These are phyloP conservation scores for Dioctria rufipes DNA, from an alignment of 2,888 invertebrate species.

Conservation along the genomic window DNA sequence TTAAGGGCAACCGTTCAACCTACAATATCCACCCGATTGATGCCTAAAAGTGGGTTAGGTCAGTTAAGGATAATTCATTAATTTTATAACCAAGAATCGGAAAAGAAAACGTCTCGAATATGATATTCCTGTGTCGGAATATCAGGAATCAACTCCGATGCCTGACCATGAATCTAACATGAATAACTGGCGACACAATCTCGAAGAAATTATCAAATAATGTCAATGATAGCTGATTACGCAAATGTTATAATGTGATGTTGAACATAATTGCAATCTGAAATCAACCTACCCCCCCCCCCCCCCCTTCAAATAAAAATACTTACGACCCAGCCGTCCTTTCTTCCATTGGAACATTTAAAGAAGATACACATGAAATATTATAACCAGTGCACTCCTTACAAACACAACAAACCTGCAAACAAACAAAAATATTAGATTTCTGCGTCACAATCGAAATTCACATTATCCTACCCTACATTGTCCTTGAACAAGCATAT, in stretches of 20 bases:
- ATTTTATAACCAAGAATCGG: no score
- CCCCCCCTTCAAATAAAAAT: neutral
- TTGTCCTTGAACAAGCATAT: slow-evolving; percentile 72
- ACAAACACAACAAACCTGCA: slow-evolving; percentile 86
- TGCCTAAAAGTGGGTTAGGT: no score
- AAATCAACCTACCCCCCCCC: no score
- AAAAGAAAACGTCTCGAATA: no score
- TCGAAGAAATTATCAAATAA: neutral
- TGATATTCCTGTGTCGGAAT: no score
- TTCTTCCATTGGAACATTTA: slow-evolving; percentile 83
- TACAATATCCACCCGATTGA: no score
- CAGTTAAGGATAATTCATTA: no score
- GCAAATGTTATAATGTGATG: neutral
- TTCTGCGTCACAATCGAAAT: slow-evolving; percentile 59
- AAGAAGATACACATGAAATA: slow-evolving; percentile 78
- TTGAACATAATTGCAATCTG: neutral
- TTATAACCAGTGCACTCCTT: slow-evolving; percentile 95
- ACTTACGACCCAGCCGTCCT: slow-evolving; percentile 90
- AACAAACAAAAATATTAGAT: neutral
- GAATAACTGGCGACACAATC: neutral
- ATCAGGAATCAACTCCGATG: no score
- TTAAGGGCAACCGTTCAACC: no score
- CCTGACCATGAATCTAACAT: no score
- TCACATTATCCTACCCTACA: slow-evolving; percentile 65
- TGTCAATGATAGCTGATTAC: no score